Evolutionary conservation across 2,113 vertebrate species (phyloP).

Genomic region (Oxyura jamaicensis): DNA sequence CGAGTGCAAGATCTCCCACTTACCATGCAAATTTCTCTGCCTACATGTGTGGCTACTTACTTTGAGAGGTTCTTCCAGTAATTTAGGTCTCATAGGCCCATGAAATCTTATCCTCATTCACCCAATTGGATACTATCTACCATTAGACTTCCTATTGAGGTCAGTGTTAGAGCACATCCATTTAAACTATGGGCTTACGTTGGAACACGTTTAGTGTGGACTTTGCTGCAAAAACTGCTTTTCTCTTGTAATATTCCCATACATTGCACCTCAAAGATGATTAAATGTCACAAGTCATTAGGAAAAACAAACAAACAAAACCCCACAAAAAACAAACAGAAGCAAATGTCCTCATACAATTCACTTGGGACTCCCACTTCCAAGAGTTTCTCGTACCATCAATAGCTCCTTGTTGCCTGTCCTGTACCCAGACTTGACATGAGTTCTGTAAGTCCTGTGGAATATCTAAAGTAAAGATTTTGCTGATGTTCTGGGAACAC

Average conservation of each 20-base stretch:
- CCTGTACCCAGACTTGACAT: not conserved
- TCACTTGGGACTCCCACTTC: not conserved
- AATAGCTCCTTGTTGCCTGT: not conserved
- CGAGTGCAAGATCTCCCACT: not conserved
- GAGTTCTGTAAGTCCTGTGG: not conserved
- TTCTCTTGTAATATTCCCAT: not conserved
- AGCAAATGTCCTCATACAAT: not conserved
- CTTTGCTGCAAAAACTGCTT: not conserved
- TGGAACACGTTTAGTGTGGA: not conserved
- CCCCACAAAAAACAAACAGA: not conserved
- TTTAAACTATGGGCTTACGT: rapidly evolving
- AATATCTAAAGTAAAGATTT: not conserved
- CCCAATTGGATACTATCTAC: not conserved
- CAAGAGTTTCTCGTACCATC: not conserved
- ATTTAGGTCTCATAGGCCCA: not conserved
- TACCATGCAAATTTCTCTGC: not conserved
- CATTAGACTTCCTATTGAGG: not conserved
- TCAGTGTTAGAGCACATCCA: not conserved
- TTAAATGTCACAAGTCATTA: not conserved
- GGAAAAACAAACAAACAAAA: not conserved
- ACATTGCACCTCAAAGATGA: not conserved
- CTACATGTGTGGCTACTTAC: not conserved
- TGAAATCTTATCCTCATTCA: not conserved
- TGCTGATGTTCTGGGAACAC: slow-evolving; percentile 16
- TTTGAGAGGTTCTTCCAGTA: not conserved